Percentiles rank a stretch among this genome's conserved stretches.
Evolutionary conservation across 2,888 invertebrate genomes (phyloP).

Genomic region (Agonopterix alstromeriana): DNA sequence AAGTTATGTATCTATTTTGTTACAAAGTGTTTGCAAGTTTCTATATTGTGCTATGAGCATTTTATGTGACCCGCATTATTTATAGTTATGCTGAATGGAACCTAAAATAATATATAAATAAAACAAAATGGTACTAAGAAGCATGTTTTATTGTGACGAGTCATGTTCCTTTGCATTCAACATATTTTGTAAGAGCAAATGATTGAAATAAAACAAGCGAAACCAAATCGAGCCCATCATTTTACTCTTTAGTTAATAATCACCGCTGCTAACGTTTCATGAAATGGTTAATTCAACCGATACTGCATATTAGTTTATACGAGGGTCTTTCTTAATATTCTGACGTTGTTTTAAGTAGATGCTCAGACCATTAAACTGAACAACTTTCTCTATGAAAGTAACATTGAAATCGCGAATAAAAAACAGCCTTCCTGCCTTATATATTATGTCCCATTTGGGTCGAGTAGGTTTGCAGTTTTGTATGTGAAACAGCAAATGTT

Average conservation of each 20-base stretch:
- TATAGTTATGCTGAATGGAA: constrained; percentile 76
- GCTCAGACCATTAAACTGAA: too few relatives aligned
- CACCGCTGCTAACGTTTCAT: constrained; percentile 1
- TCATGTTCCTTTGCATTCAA: constrained; percentile 78
- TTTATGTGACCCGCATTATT: constrained; percentile 75
- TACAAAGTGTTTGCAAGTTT: constrained; percentile 77
- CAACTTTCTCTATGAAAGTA: too few relatives aligned
- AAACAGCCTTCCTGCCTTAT: too few relatives aligned
- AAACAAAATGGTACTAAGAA: constrained; percentile 76
- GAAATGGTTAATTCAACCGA: too few relatives aligned
- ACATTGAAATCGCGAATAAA: too few relatives aligned
- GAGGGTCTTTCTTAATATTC: too few relatives aligned
- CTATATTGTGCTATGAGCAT: constrained; percentile 77
- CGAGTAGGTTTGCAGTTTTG: too few relatives aligned
- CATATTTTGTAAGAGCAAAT: constrained; percentile 78
- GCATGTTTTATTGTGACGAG: constrained; percentile 76
- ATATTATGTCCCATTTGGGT: too few relatives aligned
- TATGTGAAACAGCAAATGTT: too few relatives aligned
- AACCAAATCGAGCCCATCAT: constrained; percentile 63
- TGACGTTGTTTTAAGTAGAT: too few relatives aligned
- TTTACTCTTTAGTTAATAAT: constrained; percentile 25
- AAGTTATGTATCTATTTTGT: constrained; percentile 77
- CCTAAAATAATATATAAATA: constrained; percentile 74
- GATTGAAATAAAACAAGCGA: constrained; percentile 78
- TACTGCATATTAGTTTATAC: too few relatives aligned